phyloP scores from a whole-genome alignment of 2,888 invertebrate genomes.

The Hemistola chrysoprasaria region DNA sequence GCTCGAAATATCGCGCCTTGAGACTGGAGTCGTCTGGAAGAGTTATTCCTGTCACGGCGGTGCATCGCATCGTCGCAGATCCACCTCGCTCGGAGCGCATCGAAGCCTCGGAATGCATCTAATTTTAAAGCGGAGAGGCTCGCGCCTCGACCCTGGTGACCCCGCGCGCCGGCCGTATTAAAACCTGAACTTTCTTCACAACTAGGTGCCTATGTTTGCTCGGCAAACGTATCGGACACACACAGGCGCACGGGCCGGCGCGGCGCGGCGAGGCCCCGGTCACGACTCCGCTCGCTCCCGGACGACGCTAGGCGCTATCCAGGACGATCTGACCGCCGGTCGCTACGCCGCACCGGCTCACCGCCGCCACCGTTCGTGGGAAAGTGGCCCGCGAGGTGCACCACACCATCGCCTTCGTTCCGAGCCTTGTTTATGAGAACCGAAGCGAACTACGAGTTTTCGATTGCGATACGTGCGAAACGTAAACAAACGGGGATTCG shows the following conservation, averaged over 20 bases:
- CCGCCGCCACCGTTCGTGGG: slow-evolving; percentile 60
- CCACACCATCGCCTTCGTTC: slow-evolving; percentile 42
- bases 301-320: slow-evolving; percentile 53
- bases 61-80: slow-evolving; percentile 58
- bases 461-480: slow-evolving; percentile 47
- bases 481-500: slow-evolving; percentile 68
- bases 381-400: slow-evolving; percentile 65
- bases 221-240: slow-evolving; percentile 73
- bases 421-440: slow-evolving; percentile 45
- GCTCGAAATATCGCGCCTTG: slow-evolving; percentile 66
- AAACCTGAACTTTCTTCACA: slow-evolving; percentile 81
- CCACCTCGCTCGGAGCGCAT: slow-evolving; percentile 46
- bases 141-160: slow-evolving; percentile 78
- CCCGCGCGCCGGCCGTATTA: slow-evolving; percentile 74
- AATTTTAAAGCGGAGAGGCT: slow-evolving; percentile 80
- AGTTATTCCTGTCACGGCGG: slow-evolving; percentile 64
- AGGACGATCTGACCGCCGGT: slow-evolving; percentile 60
- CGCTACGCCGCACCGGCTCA: slow-evolving; percentile 24
- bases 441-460: slow-evolving; percentile 44
- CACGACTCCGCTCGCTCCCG: slow-evolving; percentile 70
- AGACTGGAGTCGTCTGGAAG: slow-evolving; percentile 58
- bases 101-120: slow-evolving; percentile 79
- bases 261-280: slow-evolving; percentile 62
- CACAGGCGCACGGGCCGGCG: slow-evolving; percentile 54
- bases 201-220: slow-evolving; percentile 78